phyloP scores from a whole-genome alignment of 2,888 invertebrate species.

The Hemithea aestivaria region DNA sequence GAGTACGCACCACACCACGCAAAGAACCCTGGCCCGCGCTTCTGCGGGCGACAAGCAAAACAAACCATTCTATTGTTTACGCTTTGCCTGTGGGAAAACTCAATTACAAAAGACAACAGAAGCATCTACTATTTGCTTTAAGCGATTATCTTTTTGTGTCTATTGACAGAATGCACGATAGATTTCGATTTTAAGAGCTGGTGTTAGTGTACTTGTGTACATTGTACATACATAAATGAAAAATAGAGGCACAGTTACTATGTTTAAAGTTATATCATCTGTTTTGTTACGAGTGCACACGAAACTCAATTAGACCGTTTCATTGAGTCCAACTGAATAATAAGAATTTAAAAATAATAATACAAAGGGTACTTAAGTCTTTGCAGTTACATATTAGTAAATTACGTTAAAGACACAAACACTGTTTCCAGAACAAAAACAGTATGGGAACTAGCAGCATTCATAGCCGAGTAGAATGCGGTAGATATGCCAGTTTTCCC shows the following conservation, averaged over 20 bases:
- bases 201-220: background rate
- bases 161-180: slow-evolving; percentile 21
- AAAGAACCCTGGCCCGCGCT: slow-evolving; percentile 38
- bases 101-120: slow-evolving; percentile 58
- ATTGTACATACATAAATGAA: too few relatives aligned
- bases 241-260: too few relatives aligned
- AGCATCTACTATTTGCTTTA: slow-evolving; percentile 40
- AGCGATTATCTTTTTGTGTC: slow-evolving; percentile 24
- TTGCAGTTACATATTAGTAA: slow-evolving; percentile 8
- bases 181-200: slow-evolving; percentile 12
- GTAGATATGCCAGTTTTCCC: slow-evolving; percentile 53
- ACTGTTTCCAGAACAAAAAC: slow-evolving; percentile 51
- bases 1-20: slow-evolving; percentile 35
- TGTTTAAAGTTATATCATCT: slow-evolving; percentile 13
- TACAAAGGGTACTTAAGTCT: background rate
- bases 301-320: slow-evolving; percentile 1
- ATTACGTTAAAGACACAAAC: slow-evolving; percentile 17
- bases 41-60: slow-evolving; percentile 56
- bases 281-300: slow-evolving; percentile 3
- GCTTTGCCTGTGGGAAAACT: slow-evolving; percentile 66
- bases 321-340: slow-evolving; percentile 7
- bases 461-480: slow-evolving; percentile 51
- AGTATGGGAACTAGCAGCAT: slow-evolving; percentile 52
- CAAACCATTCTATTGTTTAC: slow-evolving; percentile 62
- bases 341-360: slow-evolving; percentile 2